Evolutionary conservation across 2,888 invertebrate species (phyloP), one percentile per base, ranked within the genome.

Genomic region (Tanaodytes sp.): DNA sequence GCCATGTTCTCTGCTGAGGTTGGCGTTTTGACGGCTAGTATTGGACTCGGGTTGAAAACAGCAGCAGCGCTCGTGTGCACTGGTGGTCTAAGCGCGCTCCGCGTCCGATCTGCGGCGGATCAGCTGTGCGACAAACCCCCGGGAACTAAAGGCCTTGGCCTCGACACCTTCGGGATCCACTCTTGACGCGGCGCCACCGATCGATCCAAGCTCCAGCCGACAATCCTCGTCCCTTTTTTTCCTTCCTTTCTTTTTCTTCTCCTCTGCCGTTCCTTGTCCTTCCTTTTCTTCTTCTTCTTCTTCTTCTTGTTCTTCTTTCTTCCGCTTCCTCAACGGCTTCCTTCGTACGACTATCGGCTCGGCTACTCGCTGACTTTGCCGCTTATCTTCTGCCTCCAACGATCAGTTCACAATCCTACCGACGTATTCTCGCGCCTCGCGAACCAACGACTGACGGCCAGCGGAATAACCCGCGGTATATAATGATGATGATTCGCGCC

Each of bases 401-500:
- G 15, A 43, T 18, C 11, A 37, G n/a, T n/a, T n/a, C n/a, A n/a
- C n/a, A n/a, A n/a, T 42, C 43, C 8, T 5, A 20, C 51, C 11
- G 30, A 18, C 42, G 43, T 9, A 55, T 14, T 45, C 62, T 72
- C 74, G 73, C 79, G 77, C 79, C 78, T 76, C 76, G 58, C 79
- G 77, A 73, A 73, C 76, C 77, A 76, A 77, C 80, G 55, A 82
- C 83, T 83, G 81, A 75, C 82, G 73, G 76, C 72, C 73, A 78
- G 75, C 77, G 75, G 78, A 79, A 78, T 76, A 79, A 78, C 77
- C 76, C 76, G 77, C 77, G 72, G 80, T 82, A 82, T 83, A 82
- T 82, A 83, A 80, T 78, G 58, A 72, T 72, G 43, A 66, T 66
- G 42, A 55, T 66, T 55, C 66, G 61, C 61, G 61, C 51, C 46